A percentile compares a stretch with the other conserved stretches of the same genome.
Evolutionary conservation across 2,113 vertebrate species (phyloP).

Genomic region (Rhinolophus sinicus): DNA sequence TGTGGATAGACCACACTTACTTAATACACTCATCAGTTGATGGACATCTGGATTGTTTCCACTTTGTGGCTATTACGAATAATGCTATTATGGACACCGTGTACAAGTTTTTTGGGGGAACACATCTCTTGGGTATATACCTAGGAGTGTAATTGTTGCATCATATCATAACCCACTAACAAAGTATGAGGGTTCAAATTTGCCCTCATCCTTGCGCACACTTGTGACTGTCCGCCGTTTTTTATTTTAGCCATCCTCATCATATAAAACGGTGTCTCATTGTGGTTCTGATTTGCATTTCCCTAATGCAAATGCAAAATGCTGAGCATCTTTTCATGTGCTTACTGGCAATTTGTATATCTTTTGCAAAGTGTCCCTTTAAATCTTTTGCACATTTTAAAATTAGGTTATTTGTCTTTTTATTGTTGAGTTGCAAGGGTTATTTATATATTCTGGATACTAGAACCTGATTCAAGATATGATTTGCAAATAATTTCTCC

Average conservation of each 20-base stretch:
- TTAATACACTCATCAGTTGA: background rate
- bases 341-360: background rate
- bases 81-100: background rate
- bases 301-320: background rate
- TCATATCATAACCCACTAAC: background rate
- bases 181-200: background rate
- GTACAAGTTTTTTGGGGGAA: background rate
- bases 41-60: background rate
- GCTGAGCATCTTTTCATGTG: background rate
- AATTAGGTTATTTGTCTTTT: background rate
- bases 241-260: background rate
- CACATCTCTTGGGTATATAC: background rate
- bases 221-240: background rate
- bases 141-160: background rate
- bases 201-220: background rate
- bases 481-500: constrained; percentile 11
- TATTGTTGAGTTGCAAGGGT: background rate
- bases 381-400: constrained; percentile 29
- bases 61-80: background rate
- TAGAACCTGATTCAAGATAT: background rate
- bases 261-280: background rate
- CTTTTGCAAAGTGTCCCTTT: background rate
- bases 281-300: background rate
- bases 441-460: background rate
- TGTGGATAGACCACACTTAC: background rate